phyloP scores from a whole-genome alignment of 2,797 vertebrate species.

The Apodemus agrarius region DNA sequence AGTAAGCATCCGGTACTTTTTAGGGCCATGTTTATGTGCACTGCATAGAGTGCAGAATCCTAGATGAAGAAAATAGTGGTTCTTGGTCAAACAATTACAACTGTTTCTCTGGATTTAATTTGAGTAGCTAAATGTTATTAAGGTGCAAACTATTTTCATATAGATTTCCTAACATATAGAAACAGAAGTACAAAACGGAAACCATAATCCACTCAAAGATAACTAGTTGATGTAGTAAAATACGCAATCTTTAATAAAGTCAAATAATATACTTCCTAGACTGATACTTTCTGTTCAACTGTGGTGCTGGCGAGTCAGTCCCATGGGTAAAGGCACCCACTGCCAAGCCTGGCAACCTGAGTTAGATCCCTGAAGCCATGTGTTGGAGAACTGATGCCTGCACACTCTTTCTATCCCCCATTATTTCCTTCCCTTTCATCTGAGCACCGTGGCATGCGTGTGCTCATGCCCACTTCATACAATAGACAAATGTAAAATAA shows the following conservation, averaged over 20 bases:
- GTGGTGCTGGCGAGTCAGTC: no score
- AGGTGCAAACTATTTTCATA: constrained; percentile 47
- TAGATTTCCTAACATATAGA: constrained; percentile 55
- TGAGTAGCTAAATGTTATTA: constrained; percentile 54
- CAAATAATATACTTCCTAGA: constrained; percentile 44
- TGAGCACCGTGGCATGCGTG: not conserved
- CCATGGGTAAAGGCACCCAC: not conserved
- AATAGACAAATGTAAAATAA: not conserved
- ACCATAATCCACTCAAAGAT: constrained; percentile 37
- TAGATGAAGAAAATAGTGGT: constrained; percentile 13
- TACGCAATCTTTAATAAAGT: constrained; percentile 46
- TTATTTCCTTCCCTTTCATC: no score
- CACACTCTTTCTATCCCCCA: not conserved
- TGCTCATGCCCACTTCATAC: not conserved
- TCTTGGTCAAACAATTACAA: constrained; percentile 60
- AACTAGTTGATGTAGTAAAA: constrained; percentile 55
- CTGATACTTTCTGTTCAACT: constrained; percentile 12
- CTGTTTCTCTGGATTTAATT: constrained; percentile 60
- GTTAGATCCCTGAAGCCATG: not conserved
- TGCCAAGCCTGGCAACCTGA: not conserved
- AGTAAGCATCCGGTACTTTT: constrained; percentile 5
- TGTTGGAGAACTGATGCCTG: not conserved
- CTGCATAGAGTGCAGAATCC: not conserved
- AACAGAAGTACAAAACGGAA: constrained; percentile 63
- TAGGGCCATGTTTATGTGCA: constrained; percentile 27